Percentiles rank a stretch among this genome's conserved stretches.
Evolutionary conservation across 2,797 vertebrate species (phyloP).

Genomic region (Pangasius krempfi): DNA sequence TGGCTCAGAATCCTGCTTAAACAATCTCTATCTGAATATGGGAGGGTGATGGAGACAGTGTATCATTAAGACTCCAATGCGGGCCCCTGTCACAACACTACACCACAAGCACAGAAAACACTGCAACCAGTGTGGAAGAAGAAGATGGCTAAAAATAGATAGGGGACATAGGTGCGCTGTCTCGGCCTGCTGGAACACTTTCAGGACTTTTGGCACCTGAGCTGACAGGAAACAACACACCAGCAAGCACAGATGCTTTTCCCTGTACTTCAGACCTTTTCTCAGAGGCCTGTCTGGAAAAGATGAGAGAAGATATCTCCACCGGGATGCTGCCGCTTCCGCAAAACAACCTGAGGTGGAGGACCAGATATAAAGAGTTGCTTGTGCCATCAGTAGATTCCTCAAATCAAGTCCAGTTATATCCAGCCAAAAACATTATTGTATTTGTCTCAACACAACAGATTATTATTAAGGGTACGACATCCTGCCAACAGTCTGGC

Average conservation of each 20-base stretch:
- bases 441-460: background rate
- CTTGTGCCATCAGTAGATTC: background rate
- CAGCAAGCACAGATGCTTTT: slow-evolving; percentile 44
- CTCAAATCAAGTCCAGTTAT: background rate
- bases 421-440: background rate
- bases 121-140: slow-evolving; percentile 58
- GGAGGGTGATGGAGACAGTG: slow-evolving; percentile 72
- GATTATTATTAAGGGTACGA: background rate
- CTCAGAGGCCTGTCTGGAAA: slow-evolving; percentile 62
- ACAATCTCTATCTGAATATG: slow-evolving; percentile 77
- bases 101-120: slow-evolving; percentile 68
- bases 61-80: slow-evolving; percentile 74
- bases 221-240: slow-evolving; percentile 51
- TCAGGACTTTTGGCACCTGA: slow-evolving; percentile 54
- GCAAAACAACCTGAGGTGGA: slow-evolving; percentile 54
- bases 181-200: slow-evolving; percentile 44
- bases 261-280: slow-evolving; percentile 40
- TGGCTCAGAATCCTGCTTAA: slow-evolving; percentile 79
- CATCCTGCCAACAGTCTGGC: background rate
- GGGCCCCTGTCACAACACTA: slow-evolving; percentile 74
- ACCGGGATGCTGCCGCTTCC: slow-evolving; percentile 60
- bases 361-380: background rate
- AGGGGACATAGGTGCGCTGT: slow-evolving; percentile 16
- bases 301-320: slow-evolving; percentile 53
- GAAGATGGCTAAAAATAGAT: slow-evolving; percentile 70